Conservation (phyloP, 1,140 invertebrate genomes). For the Eubasilissa regina region DNA sequence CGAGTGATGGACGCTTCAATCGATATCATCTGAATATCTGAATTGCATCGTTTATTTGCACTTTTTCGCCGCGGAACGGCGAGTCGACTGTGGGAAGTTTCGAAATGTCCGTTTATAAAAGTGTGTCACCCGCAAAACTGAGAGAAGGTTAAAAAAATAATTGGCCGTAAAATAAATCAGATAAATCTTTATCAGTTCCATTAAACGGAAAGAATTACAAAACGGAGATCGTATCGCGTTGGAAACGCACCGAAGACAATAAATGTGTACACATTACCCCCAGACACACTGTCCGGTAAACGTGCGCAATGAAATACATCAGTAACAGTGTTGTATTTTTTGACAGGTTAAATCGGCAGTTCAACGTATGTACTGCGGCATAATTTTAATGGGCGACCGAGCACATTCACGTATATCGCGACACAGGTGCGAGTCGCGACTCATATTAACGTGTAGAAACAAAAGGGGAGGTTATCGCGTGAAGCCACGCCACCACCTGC, state of each 20-base stretch:
- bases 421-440: no score
- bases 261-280: not conserved
- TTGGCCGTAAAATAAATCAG: slow-evolving; percentile 33
- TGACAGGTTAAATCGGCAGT: no score
- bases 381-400: no score
- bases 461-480: no score
- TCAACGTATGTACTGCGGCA: no score
- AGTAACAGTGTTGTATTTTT: not conserved
- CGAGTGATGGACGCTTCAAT: not conserved
- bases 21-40: slow-evolving; percentile 1
- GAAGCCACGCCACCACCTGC: not conserved
- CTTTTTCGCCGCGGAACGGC: not conserved
- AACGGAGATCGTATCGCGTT: not conserved
- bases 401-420: no score
- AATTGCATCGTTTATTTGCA: not conserved
- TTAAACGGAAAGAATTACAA: not conserved
- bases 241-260: not conserved
- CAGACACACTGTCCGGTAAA: not conserved
- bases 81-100: not conserved
- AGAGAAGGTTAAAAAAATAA: slow-evolving; percentile 29
- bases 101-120: not conserved
- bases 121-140: not conserved
- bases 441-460: no score
- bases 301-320: not conserved
- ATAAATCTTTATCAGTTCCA: slow-evolving; percentile 12